These are phyloP conservation scores for Trichosurus vulpecula DNA, from an alignment of 2,797 vertebrate species.

Conservation along the genomic window DNA sequence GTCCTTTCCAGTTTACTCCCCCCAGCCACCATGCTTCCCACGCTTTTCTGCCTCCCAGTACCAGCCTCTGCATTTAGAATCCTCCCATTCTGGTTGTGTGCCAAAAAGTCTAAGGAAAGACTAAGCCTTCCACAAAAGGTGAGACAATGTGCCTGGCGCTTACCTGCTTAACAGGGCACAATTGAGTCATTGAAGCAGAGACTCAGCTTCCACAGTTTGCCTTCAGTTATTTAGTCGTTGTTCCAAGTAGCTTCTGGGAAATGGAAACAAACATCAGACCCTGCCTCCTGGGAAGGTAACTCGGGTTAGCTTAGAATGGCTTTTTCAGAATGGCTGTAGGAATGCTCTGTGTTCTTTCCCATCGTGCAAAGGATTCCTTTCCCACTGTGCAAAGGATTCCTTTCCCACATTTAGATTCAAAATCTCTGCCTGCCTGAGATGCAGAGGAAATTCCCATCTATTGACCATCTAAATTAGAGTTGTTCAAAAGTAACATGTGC, in stretches of 20 bases:
- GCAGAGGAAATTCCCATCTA: background rate
- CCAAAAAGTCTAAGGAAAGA: slow-evolving; percentile 25
- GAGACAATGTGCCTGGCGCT: slow-evolving; percentile 22
- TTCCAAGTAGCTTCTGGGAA: background rate
- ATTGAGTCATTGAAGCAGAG: background rate
- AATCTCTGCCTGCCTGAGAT: background rate
- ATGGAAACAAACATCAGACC: slow-evolving; percentile 17
- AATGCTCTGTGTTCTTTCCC: background rate
- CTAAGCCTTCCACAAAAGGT: slow-evolving; percentile 27
- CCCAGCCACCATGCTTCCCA: background rate
- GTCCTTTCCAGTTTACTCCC: background rate
- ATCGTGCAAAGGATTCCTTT: background rate
- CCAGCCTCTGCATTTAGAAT: background rate
- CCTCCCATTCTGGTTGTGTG: background rate
- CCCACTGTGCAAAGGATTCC: background rate
- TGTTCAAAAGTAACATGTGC: background rate
- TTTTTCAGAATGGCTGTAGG: background rate
- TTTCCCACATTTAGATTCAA: background rate
- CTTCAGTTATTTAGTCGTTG: slow-evolving; percentile 28
- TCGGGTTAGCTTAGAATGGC: background rate
- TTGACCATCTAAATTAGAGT: background rate
- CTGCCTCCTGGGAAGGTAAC: background rate
- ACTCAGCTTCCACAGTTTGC: slow-evolving; percentile 45
- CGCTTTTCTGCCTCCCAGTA: background rate
- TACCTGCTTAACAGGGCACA: background rate